Conservation (phyloP, 2,113 vertebrate species). For the Halcyon malimbica region DNA sequence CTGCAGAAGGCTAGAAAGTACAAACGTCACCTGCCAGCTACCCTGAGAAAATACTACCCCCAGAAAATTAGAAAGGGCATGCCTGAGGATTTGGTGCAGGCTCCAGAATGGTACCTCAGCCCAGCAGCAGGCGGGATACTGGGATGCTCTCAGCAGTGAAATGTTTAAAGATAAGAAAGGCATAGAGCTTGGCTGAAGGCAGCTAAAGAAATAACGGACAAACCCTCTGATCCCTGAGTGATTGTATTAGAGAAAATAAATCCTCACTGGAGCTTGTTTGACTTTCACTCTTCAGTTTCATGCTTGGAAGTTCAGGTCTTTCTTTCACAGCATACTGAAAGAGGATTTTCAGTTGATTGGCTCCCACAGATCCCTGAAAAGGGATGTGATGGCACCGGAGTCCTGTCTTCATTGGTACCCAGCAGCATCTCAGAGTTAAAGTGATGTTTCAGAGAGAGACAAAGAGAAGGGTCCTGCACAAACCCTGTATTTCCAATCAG, state of each 20-base stretch:
- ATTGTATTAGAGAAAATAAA: constrained; percentile 18
- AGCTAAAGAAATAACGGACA: background rate
- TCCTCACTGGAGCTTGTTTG: background rate
- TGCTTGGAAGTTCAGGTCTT: background rate
- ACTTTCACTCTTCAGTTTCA: background rate
- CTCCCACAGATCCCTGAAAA: constrained; percentile 7
- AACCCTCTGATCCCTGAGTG: background rate
- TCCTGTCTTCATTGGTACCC: background rate
- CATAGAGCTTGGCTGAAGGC: background rate
- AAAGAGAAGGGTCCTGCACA: background rate
- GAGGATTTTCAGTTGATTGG: constrained; percentile 2
- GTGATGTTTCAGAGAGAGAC: background rate
- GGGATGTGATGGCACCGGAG: background rate
- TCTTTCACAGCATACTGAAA: background rate
- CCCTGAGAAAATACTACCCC: background rate
- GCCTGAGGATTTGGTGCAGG: background rate
- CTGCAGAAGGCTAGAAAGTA: background rate
- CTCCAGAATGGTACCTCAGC: background rate
- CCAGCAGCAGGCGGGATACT: background rate
- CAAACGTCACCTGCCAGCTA: background rate
- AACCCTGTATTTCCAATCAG: background rate
- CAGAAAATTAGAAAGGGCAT: background rate
- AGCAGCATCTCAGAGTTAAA: background rate
- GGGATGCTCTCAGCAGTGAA: background rate
- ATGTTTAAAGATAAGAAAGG: background rate